Percentiles rank a stretch among this genome's conserved stretches.
phyloP scores from a whole-genome alignment of 92 coral and sea anemone genomes.

The Parazoanthus atlanticus region DNA sequence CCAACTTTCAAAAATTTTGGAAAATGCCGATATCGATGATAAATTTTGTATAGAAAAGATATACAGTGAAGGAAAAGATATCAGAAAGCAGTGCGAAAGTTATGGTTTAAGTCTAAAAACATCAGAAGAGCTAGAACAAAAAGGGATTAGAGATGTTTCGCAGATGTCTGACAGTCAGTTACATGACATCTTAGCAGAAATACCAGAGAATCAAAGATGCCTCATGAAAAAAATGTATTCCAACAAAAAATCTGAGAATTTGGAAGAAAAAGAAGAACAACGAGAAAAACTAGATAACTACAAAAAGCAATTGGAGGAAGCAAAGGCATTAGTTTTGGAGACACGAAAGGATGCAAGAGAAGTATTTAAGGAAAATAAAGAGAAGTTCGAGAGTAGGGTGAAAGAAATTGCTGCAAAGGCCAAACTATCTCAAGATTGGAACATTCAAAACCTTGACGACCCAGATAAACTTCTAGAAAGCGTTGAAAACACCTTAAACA shows the following conservation, averaged over 20 bases:
- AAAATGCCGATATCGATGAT: not conserved
- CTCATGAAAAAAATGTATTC: slow-evolving; percentile 12
- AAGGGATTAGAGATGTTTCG: slow-evolving; percentile 1
- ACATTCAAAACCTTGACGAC: not conserved
- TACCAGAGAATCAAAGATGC: not conserved
- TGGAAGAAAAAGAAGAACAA: slow-evolving; percentile 11
- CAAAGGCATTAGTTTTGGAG: not conserved
- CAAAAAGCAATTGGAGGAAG: slow-evolving; percentile 4
- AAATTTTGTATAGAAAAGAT: not conserved
- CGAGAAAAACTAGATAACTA: not conserved
- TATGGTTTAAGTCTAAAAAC: slow-evolving; percentile 18
- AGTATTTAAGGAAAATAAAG: not conserved
- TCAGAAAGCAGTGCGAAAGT: slow-evolving; percentile 14
- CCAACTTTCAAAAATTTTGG: not conserved
- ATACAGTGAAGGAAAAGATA: not conserved
- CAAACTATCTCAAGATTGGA: not conserved
- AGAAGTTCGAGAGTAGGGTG: not conserved
- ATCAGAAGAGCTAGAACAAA: slow-evolving; percentile 2
- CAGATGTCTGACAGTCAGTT: not conserved
- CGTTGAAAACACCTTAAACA: slow-evolving; percentile 3
- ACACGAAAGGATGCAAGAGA: not conserved
- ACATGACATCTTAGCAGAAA: not conserved
- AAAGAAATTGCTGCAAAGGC: not conserved
- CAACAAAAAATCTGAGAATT: not conserved
- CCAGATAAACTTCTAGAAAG: not conserved